Evolutionary conservation across 2,113 vertebrate species (phyloP).

Genomic region (Marcusenius ussheri): DNA sequence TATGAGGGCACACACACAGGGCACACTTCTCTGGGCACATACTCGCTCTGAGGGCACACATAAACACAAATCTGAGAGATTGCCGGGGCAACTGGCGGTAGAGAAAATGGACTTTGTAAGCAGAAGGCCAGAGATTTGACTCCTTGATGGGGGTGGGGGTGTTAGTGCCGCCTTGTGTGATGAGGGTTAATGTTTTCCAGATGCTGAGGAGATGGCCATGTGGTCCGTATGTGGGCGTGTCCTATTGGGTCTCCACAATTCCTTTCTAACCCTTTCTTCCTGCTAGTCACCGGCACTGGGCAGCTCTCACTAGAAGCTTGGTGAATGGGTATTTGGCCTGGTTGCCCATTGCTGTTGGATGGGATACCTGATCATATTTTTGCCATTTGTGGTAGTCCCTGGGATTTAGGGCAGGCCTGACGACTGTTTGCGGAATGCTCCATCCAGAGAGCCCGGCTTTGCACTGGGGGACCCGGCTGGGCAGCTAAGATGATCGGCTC

Average conservation of each 20-base stretch:
- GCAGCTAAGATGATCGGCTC: background rate
- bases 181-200: slow-evolving; percentile 2
- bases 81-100: background rate
- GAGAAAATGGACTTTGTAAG: background rate
- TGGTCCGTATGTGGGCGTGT: background rate
- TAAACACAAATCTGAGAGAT: background rate
- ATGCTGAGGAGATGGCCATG: background rate
- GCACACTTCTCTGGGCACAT: background rate
- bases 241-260: background rate
- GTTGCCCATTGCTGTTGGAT: background rate
- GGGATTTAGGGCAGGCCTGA: background rate
- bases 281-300: background rate
- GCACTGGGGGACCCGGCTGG: background rate
- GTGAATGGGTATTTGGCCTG: background rate
- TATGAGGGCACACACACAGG: background rate
- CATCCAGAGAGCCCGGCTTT: background rate
- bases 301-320: background rate
- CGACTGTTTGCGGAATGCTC: background rate
- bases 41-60: background rate
- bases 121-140: background rate
- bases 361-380: background rate
- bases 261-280: background rate
- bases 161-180: background rate
- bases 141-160: background rate
- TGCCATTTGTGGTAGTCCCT: background rate